Percentiles rank a stretch among this genome's conserved stretches.
Conservation (phyloP, 1,140 invertebrate species). For the Camponotus vicinus region DNA sequence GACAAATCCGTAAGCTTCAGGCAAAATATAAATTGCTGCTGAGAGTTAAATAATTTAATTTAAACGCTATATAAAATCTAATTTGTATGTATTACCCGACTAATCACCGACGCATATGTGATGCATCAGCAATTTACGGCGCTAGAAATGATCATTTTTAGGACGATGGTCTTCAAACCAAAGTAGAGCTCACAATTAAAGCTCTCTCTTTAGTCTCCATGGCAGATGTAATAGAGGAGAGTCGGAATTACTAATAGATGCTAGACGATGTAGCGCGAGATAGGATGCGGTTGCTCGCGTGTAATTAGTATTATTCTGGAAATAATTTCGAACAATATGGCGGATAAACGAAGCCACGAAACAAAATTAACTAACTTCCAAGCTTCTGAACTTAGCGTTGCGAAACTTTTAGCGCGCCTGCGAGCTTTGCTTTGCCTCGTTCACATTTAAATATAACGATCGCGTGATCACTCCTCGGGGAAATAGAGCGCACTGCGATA, state of each 20-base stretch:
- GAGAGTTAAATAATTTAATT: slow-evolving; percentile 16
- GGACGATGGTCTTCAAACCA: neutral
- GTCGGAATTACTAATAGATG: slow-evolving; percentile 36
- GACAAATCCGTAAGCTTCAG: neutral
- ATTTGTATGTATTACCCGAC: neutral
- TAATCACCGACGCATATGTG: slow-evolving; percentile 6
- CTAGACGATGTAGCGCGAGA: slow-evolving; percentile 31
- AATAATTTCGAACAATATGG: slow-evolving; percentile 52
- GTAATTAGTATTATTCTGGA: slow-evolving; percentile 56
- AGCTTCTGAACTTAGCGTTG: slow-evolving; percentile 23
- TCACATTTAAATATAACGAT: slow-evolving; percentile 62
- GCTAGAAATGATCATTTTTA: slow-evolving; percentile 23
- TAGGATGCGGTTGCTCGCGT: slow-evolving; percentile 20
- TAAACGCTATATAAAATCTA: neutral
- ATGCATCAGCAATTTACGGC: neutral
- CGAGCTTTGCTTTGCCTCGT: neutral
- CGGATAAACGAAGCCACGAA: neutral
- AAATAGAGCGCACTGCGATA: slow-evolving; percentile 28
- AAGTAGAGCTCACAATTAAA: neutral
- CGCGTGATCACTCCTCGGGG: slow-evolving; percentile 31
- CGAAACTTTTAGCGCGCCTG: slow-evolving; percentile 4
- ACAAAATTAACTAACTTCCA: slow-evolving; percentile 42
- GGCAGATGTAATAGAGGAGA: slow-evolving; percentile 19
- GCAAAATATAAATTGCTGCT: neutral
- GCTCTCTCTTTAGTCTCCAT: slow-evolving; percentile 36